Conservation (phyloP, 1,140 invertebrate species). For the Forficula auricularia region DNA sequence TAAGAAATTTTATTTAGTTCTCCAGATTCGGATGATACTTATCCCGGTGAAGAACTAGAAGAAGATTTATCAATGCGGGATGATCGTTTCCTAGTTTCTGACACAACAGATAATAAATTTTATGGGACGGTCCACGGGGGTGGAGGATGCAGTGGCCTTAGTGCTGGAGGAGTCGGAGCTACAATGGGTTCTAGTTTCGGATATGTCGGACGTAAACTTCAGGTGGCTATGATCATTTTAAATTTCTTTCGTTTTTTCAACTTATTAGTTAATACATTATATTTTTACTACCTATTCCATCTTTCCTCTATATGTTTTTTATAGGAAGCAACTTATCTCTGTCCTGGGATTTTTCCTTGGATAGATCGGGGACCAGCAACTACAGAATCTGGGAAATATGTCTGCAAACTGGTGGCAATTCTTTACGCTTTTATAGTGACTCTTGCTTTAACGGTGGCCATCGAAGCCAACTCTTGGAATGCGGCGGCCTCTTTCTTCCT, state of each 20-base stretch:
- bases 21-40: constrained; percentile 67
- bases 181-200: constrained; percentile 34
- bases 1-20: constrained; percentile 31
- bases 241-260: no score
- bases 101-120: constrained; percentile 68
- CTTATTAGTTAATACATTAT: no score
- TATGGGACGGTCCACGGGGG: constrained; percentile 40
- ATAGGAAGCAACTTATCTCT: constrained; percentile 57
- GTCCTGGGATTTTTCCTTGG: constrained; percentile 74
- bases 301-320: no score
- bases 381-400: constrained; percentile 45
- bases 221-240: constrained; percentile 22
- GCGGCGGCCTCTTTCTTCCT: constrained; percentile 50
- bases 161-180: constrained; percentile 25
- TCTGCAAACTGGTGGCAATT: constrained; percentile 71
- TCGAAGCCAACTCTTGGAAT: constrained; percentile 45
- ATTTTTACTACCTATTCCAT: no score
- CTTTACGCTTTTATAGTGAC: constrained; percentile 63
- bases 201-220: constrained; percentile 34
- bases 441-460: constrained; percentile 68
- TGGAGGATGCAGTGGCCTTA: constrained; percentile 25
- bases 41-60: constrained; percentile 56
- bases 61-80: constrained; percentile 54
- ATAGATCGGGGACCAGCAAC: constrained; percentile 71
- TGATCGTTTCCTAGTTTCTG: constrained; percentile 69